Percentiles rank a stretch among this genome's conserved stretches.
phyloP scores from a whole-genome alignment of 2,888 invertebrate genomes.

The Lepidochrysops patricia region DNA sequence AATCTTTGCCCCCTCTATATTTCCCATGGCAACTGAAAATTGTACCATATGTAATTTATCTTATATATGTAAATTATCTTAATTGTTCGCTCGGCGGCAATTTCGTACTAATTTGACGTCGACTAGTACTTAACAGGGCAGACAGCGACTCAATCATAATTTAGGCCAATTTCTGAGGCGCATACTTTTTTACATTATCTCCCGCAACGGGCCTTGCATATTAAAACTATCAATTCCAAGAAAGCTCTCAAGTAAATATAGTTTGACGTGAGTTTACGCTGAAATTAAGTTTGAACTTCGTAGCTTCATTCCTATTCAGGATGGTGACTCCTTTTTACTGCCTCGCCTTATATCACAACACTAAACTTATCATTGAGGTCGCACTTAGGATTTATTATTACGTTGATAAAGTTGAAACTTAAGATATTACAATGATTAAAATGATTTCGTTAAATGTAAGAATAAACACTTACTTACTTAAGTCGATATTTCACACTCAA shows the following conservation, averaged over 20 bases:
- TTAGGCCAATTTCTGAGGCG: background rate
- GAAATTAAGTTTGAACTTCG: slow-evolving; percentile 15
- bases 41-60: background rate
- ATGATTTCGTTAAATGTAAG: too few relatives aligned
- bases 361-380: background rate
- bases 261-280: slow-evolving; percentile 5
- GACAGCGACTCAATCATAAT: background rate
- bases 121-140: background rate
- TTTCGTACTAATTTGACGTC: too few relatives aligned
- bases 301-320: slow-evolving; percentile 13
- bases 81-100: background rate
- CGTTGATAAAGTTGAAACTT: too few relatives aligned
- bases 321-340: slow-evolving; percentile 11
- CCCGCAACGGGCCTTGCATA: background rate
- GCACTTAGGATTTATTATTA: too few relatives aligned
- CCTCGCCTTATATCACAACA: background rate
- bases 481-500: too few relatives aligned
- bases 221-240: background rate
- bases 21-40: background rate
- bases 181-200: background rate
- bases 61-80: background rate
- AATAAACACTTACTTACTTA: too few relatives aligned
- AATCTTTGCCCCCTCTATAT: too few relatives aligned
- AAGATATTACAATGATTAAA: too few relatives aligned
- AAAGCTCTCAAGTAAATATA: slow-evolving; percentile 11